phyloP scores from a whole-genome alignment of 2,888 invertebrate genomes.

The Eupithecia pulchellata region DNA sequence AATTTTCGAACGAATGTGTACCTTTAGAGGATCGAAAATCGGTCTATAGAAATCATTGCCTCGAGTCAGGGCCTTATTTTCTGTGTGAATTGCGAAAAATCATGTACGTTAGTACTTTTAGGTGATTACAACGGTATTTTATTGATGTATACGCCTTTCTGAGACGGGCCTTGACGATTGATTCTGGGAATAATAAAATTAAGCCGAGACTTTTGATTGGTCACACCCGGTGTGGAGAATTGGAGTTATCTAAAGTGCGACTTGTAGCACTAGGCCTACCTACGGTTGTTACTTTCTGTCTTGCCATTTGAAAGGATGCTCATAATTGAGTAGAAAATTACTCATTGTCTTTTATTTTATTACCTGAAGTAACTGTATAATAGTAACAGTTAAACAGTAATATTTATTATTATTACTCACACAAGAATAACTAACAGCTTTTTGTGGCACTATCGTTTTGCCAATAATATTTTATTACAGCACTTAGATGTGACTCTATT shows the following conservation, averaged over 20 bases:
- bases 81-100: slow-evolving; percentile 58
- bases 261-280: slow-evolving; percentile 1
- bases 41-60: background rate
- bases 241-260: background rate
- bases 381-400: no score
- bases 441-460: no score
- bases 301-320: background rate
- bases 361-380: background rate
- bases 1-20: background rate
- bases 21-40: background rate
- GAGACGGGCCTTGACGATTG: slow-evolving; percentile 65
- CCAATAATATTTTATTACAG: no score
- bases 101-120: slow-evolving; percentile 58
- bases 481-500: background rate
- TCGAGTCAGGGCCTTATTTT: slow-evolving; percentile 11
- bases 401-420: no score
- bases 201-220: slow-evolving; percentile 63
- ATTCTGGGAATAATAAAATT: slow-evolving; percentile 73
- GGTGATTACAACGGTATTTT: slow-evolving; percentile 68
- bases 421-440: no score
- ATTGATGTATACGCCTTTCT: slow-evolving; percentile 59
- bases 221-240: slow-evolving; percentile 46
- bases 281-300: background rate
- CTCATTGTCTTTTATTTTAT: background rate
- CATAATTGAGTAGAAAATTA: background rate